Evolutionary conservation across 2,888 invertebrate species (phyloP).

Genomic region (Ophioninae sp.): DNA sequence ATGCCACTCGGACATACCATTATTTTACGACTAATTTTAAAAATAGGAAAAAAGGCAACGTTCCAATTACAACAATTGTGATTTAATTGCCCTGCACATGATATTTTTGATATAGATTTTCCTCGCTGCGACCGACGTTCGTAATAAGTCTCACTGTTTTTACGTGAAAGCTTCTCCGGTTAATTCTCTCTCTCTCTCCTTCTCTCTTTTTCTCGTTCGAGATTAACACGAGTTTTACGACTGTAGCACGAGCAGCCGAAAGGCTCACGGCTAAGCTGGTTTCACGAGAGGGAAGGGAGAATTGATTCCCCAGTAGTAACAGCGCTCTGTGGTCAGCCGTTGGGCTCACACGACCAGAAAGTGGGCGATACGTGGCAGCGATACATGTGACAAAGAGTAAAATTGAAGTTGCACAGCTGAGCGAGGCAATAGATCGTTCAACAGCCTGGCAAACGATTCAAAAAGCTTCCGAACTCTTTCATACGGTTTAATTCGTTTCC

Average conservation of each 20-base stretch:
- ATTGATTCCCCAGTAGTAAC: conserved; percentile 49
- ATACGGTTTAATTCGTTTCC: background rate
- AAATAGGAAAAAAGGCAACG: too few species aligned
- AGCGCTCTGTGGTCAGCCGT: conserved; percentile 51
- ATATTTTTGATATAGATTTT: conserved; percentile 51
- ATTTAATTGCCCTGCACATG: conserved; percentile 48
- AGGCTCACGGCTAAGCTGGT: conserved; percentile 50
- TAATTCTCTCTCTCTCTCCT: conserved; percentile 15
- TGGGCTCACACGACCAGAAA: conserved; percentile 4
- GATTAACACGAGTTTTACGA: conserved; percentile 54
- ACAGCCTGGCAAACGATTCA: background rate
- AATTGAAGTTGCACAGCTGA: conserved; percentile 45
- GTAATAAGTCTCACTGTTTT: conserved; percentile 49
- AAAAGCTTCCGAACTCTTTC: background rate
- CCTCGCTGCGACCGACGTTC: conserved; percentile 31
- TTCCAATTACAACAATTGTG: too few species aligned
- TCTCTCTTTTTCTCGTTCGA: conserved; percentile 15
- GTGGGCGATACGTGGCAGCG: conserved; percentile 23
- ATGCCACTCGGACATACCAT: too few species aligned
- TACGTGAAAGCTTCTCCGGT: conserved; percentile 18
- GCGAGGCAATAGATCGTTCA: conserved; percentile 24
- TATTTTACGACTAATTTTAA: too few species aligned
- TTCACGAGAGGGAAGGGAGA: conserved; percentile 25
- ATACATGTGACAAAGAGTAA: conserved; percentile 51
- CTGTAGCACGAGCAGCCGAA: conserved; percentile 30